phyloP scores from a whole-genome alignment of 2,888 invertebrate species.

The Sphaerophoria rueppellii region DNA sequence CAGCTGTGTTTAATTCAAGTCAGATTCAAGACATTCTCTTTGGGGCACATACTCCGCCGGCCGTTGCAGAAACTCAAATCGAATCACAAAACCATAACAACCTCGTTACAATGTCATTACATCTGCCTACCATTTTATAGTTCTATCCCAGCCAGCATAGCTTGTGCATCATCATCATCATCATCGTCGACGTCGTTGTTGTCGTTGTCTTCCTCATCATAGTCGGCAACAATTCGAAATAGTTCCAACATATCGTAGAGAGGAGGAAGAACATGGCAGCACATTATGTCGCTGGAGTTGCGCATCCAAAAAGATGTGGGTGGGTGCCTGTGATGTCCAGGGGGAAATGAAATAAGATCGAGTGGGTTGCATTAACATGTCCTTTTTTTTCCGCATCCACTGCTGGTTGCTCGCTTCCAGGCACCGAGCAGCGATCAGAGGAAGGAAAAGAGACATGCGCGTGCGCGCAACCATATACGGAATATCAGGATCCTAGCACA shows the following conservation, averaged over 20 bases:
- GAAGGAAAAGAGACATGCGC: conserved; percentile 19
- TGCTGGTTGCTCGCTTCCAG: conserved; percentile 22
- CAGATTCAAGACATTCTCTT: conserved; percentile 45
- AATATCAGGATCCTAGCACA: conserved; percentile 47
- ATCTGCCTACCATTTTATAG: conserved; percentile 68
- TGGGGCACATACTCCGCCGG: background rate
- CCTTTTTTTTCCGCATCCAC: conserved; percentile 26
- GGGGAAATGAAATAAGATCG: conserved; percentile 48
- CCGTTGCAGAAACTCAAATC: conserved; percentile 46
- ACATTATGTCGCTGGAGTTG: conserved; percentile 45
- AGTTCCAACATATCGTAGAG: conserved; percentile 6
- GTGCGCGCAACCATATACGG: conserved; percentile 64
- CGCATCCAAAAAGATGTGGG: conserved; percentile 51
- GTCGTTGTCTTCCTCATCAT: background rate
- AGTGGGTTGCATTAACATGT: conserved; percentile 70
- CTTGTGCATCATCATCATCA: conserved; percentile 46
- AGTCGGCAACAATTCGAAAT: background rate
- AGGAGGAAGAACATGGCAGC: conserved; percentile 45
- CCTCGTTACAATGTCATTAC: conserved; percentile 74
- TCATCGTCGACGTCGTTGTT: conserved; percentile 5
- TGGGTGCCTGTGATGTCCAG: conserved; percentile 50
- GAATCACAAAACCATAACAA: conserved; percentile 72
- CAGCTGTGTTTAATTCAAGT: conserved; percentile 58
- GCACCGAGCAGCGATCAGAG: background rate
- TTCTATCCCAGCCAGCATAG: conserved; percentile 21